Evolutionary conservation across 2,888 invertebrate species (phyloP), one percentile per base, ranked within the genome.

Genomic region (Nephrotoma guestfalica): DNA sequence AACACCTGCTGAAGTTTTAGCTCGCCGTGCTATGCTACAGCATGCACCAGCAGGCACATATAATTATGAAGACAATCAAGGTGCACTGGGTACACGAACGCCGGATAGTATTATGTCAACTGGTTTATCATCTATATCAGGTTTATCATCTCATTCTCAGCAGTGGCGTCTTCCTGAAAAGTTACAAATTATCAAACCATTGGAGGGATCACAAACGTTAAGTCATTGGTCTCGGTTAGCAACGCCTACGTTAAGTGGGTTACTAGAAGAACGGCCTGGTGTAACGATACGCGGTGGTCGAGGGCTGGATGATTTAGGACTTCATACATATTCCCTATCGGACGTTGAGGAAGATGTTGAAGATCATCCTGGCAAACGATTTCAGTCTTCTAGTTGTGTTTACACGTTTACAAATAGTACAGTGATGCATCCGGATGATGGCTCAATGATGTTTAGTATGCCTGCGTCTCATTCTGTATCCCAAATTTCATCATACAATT

Each of bases 151-250:
- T 7, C 71, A 71, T 71, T 86, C 87, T 83, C 91, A 91, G n/a
- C 92, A 93, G 87, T 96, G 97, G 95, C 94, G 95, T 89, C 92
- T 96, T 89, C 97, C 97, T 41, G 97, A 97, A 92, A 97, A 97
- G 90, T 92, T 98, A 88, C 97, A 97, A 92, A 97, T 97, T 88
- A 96, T 98, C 3, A 98, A 98, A 90, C 97, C 97, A 0, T 93
- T 98, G 91, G 97, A 98, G 92, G 98, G 98, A 9, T 98, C 98
- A 0, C 95, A 96, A 89, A 98, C 98, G 0, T 92, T 99, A 87
- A 96, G 97, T 90, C 97, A 98, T 88, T 99, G 99, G 99, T 96
- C 97, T 87, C 96, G 97, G 88, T 93, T 99, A 85, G 99, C 99
- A 84, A 97, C 97, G 86, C 99, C 99, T 7, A 97, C 96, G 86